Evolutionary conservation across 2,888 invertebrate species (phyloP), one percentile per base, ranked within the genome.

Genomic region (Andrena dorsata): DNA sequence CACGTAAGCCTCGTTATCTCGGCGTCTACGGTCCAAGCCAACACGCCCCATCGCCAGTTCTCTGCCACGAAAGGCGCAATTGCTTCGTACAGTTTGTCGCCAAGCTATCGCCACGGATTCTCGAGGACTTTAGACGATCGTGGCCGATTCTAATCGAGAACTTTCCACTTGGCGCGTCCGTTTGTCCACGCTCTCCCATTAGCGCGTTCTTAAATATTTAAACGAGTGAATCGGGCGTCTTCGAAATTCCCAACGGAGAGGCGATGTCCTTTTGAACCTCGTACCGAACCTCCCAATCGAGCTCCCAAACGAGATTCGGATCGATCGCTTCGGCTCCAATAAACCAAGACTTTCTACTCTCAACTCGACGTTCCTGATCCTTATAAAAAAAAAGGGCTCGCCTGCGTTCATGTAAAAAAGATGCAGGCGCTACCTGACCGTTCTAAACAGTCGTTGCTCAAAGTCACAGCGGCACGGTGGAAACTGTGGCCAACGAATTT

Each of bases 401-500:
- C 51, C 41, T 41, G 41, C 16, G 41, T 51, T 56, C 56, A 23
- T 56, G 23, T 23, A 56, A 76, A 49, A 63, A 63, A 63, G 20
- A 16, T 60, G 60, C 65, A 60, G 49, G 49, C 56, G 56, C 1
- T 4, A 28, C 13, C 28, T 30, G 70, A 10, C 51, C 61, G 76
- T 76, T 73, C 49, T 26, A 4, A 63, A 49, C 2, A 20, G 26
- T 69, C 61, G 51, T 53, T 28, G 23, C 30, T n/a, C 16, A 30
- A 41, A 53, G n/a, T 23, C 10, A 1, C 13, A 53, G 16, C 26
- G 13, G 20, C n/a, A 0, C 0, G 16, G n/a, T 13, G 47, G 66
- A 77, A 70, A 84, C 49, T 49, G 69, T 32, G 28, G 8, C 61
- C 32, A 72, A 83, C 80, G 80, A 75, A 77, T n/a, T 60, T 80